A percentile compares a stretch with the other conserved stretches of the same genome.
Conservation (phyloP, 1,140 invertebrate species). For the Drosophila rhopaloa region DNA sequence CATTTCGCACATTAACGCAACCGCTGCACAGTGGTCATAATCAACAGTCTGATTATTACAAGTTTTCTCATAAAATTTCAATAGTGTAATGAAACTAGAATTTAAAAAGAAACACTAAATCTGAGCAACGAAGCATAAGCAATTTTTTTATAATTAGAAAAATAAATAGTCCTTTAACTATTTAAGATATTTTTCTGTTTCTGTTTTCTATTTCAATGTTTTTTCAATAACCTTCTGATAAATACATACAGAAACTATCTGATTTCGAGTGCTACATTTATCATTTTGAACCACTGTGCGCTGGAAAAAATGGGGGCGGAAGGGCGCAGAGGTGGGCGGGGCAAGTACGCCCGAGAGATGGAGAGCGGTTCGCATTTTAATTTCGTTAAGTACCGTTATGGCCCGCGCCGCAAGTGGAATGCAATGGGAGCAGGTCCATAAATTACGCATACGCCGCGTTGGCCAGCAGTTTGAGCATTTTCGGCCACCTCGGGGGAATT, state of each 20-base stretch:
- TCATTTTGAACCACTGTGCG: background rate
- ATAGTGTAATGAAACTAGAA: background rate
- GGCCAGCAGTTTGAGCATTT: background rate
- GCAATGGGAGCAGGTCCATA: constrained; percentile 37
- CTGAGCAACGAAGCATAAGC: too few species aligned
- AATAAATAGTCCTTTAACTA: too few species aligned
- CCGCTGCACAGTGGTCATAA: constrained; percentile 4
- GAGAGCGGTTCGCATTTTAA: constrained; percentile 45
- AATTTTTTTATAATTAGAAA: too few species aligned
- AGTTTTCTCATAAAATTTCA: too few species aligned
- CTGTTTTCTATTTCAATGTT: background rate
- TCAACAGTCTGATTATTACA: background rate
- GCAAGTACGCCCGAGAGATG: constrained; percentile 5
- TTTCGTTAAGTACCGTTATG: constrained; percentile 58
- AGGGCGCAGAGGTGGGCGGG: background rate
- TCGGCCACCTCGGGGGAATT: constrained; percentile 1
- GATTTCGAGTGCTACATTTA: background rate
- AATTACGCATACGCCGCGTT: constrained; percentile 54
- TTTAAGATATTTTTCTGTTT: too few species aligned
- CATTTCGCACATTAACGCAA: constrained; percentile 46
- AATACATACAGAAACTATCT: background rate
- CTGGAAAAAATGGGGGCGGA: background rate
- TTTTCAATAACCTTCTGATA: background rate
- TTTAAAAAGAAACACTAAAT: too few species aligned
- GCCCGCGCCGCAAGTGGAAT: constrained; percentile 16